Evolutionary conservation across 2,113 vertebrate genomes (phyloP), one percentile per base, ranked within the genome.

Genomic region (Cottus gobio): DNA sequence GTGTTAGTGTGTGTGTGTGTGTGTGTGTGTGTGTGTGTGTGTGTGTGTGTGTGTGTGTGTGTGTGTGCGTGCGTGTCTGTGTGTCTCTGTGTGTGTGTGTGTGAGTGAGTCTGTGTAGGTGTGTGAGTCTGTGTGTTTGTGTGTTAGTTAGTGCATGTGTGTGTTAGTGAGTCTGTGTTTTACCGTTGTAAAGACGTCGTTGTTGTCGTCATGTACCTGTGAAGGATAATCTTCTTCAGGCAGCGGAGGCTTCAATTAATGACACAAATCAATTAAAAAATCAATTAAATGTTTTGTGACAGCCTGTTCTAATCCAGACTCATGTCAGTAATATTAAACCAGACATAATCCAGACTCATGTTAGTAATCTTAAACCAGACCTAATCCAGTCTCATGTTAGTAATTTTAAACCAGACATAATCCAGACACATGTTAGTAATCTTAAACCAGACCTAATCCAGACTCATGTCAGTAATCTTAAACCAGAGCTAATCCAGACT

Each of bases 141-240:
- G 30, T 48, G 46, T n/a, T n/a, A n/a, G n/a, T n/a, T n/a, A n/a
- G n/a, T n/a, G n/a, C n/a, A 30, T n/a, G 48, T 12, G 31, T 54
- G 9, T 36, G 28, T 26, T n/a, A n/a, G n/a, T n/a, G n/a, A n/a
- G n/a, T n/a, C n/a, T 20, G 54, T 16, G 57, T 56, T 6, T 36
- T 75, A 90, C 88, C 82, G 11, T 5, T 7, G 74, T 68, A 16
- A 88, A 88, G 11, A 85, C 0, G 6, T 79, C 48, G 26, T 7
- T 61, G 58, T 39, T 67, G 11, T 75, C 39, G 0, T 11, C 57
- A 15, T 44, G 56, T 0, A 15, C 5, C 0, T 84, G 83, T 0
- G 93, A 82, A 0, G 94, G 95, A 77, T 96, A 98, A 80, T 97
- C 97, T 15, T 97, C 96, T 46, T 95, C 94, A 0, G 97, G 97